Percentiles rank a stretch among this genome's conserved stretches.
These are phyloP conservation scores for Urocynchramus pylzowi DNA, from an alignment of 2,113 vertebrate genomes.

Conservation along the genomic window DNA sequence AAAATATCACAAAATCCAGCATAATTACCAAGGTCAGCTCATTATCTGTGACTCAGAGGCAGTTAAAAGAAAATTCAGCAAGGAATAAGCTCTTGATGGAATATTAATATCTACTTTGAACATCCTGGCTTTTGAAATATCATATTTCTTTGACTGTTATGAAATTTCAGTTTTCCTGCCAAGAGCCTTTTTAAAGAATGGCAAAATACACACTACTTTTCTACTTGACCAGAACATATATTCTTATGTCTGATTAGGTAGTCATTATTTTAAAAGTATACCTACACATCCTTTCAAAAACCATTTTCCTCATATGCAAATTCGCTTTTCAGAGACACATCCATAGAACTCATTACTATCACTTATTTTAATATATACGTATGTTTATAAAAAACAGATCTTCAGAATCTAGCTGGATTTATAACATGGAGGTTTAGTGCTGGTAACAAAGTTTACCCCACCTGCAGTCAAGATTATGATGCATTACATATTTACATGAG, in stretches of 20 bases:
- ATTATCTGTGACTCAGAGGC: conserved; percentile 42
- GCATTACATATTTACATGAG: background rate
- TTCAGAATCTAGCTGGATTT: background rate
- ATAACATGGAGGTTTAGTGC: background rate
- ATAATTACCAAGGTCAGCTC: conserved; percentile 46
- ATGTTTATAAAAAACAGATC: background rate
- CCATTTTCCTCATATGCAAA: background rate
- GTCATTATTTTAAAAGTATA: background rate
- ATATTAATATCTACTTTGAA: conserved; percentile 40
- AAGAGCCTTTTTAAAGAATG: background rate
- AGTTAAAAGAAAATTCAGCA: conserved; percentile 32
- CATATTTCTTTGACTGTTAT: background rate
- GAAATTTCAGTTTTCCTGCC: background rate
- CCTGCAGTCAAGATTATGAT: background rate
- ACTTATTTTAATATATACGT: background rate
- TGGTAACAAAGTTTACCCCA: background rate
- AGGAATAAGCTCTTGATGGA: conserved; percentile 11
- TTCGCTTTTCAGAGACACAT: background rate
- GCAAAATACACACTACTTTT: background rate
- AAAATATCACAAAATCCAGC: conserved; percentile 37
- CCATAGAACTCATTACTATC: background rate
- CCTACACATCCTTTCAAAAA: background rate
- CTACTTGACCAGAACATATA: background rate
- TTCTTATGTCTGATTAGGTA: background rate
- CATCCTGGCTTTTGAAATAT: background rate